Evolutionary conservation across 2,113 vertebrate genomes (phyloP).

Genomic region (Poeciliopsis prolifica): DNA sequence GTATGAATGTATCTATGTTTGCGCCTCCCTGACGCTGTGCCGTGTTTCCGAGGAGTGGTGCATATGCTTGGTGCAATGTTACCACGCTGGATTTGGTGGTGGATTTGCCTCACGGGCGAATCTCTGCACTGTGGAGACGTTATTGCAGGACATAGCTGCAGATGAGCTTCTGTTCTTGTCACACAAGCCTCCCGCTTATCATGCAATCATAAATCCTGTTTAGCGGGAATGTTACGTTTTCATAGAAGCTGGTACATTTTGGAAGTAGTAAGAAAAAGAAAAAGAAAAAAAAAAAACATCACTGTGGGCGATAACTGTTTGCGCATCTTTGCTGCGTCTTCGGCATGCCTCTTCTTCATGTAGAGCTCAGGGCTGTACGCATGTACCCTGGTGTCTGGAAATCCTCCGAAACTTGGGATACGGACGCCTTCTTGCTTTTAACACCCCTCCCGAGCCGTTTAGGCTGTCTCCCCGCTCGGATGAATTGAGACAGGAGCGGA

Average conservation of each 20-base stretch:
- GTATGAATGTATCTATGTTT: slow-evolving; percentile 10
- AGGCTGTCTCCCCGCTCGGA: slow-evolving; percentile 39
- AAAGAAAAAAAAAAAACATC: background rate
- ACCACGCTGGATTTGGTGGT: slow-evolving; percentile 47
- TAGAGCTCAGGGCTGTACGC: background rate
- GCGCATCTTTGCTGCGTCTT: slow-evolving; percentile 23
- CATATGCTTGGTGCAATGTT: slow-evolving; percentile 66
- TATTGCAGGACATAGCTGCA: slow-evolving; percentile 7
- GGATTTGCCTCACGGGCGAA: slow-evolving; percentile 31
- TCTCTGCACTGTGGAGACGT: slow-evolving; percentile 35
- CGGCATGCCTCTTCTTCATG: background rate
- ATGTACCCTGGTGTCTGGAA: background rate
- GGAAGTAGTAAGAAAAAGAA: background rate
- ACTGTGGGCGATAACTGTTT: slow-evolving; percentile 15
- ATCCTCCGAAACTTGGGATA: slow-evolving; percentile 13
- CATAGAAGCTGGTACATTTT: background rate
- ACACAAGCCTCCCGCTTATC: slow-evolving; percentile 38
- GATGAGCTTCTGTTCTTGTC: slow-evolving; percentile 57
- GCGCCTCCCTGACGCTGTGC: background rate
- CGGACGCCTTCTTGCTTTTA: slow-evolving; percentile 10
- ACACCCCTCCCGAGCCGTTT: slow-evolving; percentile 36
- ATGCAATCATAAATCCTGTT: slow-evolving; percentile 16
- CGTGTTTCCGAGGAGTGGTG: slow-evolving; percentile 47
- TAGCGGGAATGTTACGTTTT: slow-evolving; percentile 2
- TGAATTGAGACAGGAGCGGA: slow-evolving; percentile 46